These are phyloP conservation scores for Hyperoodon ampullatus DNA, from an alignment of 2,113 vertebrate species.

Conservation along the genomic window DNA sequence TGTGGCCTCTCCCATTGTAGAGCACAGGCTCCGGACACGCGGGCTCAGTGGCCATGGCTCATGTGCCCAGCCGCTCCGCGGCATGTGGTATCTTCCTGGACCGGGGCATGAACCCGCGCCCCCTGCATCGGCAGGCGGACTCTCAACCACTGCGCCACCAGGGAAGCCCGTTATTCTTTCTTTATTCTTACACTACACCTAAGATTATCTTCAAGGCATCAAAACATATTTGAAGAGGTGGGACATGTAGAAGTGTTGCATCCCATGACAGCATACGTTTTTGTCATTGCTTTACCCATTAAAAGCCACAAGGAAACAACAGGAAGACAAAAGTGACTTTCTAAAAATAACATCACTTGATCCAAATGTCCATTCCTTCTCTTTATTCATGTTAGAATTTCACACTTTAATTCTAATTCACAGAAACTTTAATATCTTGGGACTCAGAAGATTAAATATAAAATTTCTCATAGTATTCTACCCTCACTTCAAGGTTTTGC, in stretches of 20 bases:
- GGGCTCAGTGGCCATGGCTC: no score
- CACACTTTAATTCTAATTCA: slow-evolving; percentile 53
- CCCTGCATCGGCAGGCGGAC: no score
- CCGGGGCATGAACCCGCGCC: no score
- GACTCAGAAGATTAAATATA: slow-evolving; percentile 52
- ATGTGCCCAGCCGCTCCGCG: no score
- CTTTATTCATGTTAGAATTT: slow-evolving; percentile 51
- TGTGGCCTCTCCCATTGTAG: no score
- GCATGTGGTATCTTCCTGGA: no score
- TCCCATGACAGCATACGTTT: neutral
- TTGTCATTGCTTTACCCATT: neutral
- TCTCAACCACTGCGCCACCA: no score
- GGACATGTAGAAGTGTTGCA: neutral
- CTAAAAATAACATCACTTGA: slow-evolving; percentile 57
- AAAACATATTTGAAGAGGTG: neutral
- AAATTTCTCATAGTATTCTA: slow-evolving; percentile 37
- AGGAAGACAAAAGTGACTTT: neutral
- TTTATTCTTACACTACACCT: neutral
- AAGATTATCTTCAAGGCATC: slow-evolving; percentile 30
- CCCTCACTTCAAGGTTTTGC: neutral
- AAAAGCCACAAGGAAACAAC: slow-evolving; percentile 24
- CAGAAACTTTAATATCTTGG: slow-evolving; percentile 27
- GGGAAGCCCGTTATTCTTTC: neutral
- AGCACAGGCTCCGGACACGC: no score
- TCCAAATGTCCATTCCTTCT: slow-evolving; percentile 40